phyloP scores from a whole-genome alignment of 2,797 vertebrate genomes.

The Tokudaia tokunoshimensis region DNA sequence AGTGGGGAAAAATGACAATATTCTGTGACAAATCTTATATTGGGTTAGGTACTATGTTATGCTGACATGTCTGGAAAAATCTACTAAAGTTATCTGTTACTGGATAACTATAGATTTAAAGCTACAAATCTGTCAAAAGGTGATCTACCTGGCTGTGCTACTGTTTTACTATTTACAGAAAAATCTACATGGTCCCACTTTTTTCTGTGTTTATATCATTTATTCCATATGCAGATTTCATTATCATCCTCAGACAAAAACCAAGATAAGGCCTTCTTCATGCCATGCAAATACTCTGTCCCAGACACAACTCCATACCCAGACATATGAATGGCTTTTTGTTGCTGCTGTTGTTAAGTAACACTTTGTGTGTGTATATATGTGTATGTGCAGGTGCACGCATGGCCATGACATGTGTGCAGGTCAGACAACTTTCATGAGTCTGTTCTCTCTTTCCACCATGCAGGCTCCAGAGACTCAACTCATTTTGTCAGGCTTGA shows the following conservation, averaged over 20 bases:
- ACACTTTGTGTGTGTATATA: neutral
- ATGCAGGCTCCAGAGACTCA: neutral
- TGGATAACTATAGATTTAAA: neutral
- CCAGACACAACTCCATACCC: neutral
- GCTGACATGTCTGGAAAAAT: neutral
- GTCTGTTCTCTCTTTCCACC: neutral
- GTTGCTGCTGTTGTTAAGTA: neutral
- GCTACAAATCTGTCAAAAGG: neutral
- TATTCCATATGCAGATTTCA: constrained; percentile 35
- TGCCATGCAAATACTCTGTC: neutral
- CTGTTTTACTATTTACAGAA: neutral
- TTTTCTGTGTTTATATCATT: constrained; percentile 6
- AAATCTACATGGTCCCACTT: neutral
- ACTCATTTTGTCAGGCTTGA: neutral
- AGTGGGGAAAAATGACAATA: constrained; percentile 10
- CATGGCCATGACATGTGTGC: neutral
- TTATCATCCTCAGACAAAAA: constrained; percentile 47
- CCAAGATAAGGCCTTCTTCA: neutral
- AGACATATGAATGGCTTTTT: neutral
- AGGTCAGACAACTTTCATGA: neutral
- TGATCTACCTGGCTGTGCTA: neutral
- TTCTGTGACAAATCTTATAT: neutral
- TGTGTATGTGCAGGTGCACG: neutral
- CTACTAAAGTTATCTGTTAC: neutral
- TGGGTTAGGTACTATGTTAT: neutral